Percentiles rank a stretch among this genome's conserved stretches.
These are phyloP conservation scores for Hepsetus odoe DNA, from an alignment of 2,113 vertebrate species.

Conservation along the genomic window DNA sequence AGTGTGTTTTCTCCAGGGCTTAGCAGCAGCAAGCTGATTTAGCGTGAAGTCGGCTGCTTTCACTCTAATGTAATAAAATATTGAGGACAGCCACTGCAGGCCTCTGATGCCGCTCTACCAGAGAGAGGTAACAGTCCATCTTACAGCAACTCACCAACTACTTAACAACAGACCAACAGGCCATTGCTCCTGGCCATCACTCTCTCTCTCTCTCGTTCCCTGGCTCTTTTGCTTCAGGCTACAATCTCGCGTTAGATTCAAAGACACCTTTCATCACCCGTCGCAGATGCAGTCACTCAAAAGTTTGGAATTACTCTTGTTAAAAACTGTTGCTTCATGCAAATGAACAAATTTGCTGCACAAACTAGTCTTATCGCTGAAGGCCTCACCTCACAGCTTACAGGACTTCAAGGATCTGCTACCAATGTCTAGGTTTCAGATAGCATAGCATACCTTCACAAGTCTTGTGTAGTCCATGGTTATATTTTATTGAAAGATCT, in stretches of 20 bases:
- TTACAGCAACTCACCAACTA: slow-evolving; percentile 13
- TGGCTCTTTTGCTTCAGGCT: not conserved
- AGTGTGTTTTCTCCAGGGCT: slow-evolving; percentile 59
- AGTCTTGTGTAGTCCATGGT: no score
- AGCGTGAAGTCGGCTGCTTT: slow-evolving; percentile 56
- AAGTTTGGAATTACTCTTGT: no score
- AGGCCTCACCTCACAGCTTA: no score
- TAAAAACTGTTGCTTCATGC: no score
- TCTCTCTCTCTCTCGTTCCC: not conserved
- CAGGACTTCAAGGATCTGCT: no score
- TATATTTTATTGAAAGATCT: no score
- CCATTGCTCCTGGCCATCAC: not conserved
- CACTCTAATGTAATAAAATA: slow-evolving; percentile 63
- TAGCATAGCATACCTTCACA: no score
- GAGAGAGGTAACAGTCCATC: slow-evolving; percentile 32
- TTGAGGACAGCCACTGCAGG: slow-evolving; percentile 46
- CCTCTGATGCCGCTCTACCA: slow-evolving; percentile 34
- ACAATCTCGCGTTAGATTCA: not conserved
- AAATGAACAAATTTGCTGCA: no score
- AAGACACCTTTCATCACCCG: no score
- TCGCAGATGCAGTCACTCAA: no score
- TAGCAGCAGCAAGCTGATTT: slow-evolving; percentile 56
- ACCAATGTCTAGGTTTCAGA: no score
- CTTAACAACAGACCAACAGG: slow-evolving; percentile 7
- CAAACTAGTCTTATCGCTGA: no score